Conservation (phyloP, 2,797 vertebrate genomes). For the Pantherophis vulpinus region DNA sequence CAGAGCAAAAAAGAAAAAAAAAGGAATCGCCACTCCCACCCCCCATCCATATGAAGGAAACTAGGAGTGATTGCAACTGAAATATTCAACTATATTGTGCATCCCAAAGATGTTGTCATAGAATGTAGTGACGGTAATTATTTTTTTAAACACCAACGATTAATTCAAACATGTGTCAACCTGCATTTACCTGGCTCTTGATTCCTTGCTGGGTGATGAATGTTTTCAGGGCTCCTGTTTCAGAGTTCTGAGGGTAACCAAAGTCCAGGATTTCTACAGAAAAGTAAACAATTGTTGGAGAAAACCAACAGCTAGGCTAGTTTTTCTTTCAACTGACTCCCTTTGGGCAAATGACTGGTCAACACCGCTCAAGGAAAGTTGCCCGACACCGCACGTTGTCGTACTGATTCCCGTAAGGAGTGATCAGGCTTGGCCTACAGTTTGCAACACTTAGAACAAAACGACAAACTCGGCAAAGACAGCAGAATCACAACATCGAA, state of each 20-base stretch:
- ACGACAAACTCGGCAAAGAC: not conserved
- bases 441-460: not conserved
- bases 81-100: not conserved
- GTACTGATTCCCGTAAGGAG: not conserved
- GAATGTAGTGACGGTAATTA: too few relatives aligned
- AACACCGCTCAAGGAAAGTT: not conserved
- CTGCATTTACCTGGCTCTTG: conserved; percentile 90
- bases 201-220: conserved; percentile 99
- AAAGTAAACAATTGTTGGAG: conserved; percentile 41
- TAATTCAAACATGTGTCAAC: not conserved
- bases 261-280: conserved; percentile 96
- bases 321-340: not conserved
- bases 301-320: not conserved
- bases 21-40: not conserved
- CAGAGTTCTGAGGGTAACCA: conserved; percentile 98
- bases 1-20: too few relatives aligned
- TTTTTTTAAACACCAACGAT: not conserved
- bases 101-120: not conserved
- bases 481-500: conserved; percentile 15
- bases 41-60: too few relatives aligned
- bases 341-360: not conserved
- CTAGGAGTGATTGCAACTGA: not conserved
- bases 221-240: conserved; percentile 97
- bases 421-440: not conserved
- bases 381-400: not conserved